Conservation (phyloP, 1,140 invertebrate species). For the Armadillidium nasatum region DNA sequence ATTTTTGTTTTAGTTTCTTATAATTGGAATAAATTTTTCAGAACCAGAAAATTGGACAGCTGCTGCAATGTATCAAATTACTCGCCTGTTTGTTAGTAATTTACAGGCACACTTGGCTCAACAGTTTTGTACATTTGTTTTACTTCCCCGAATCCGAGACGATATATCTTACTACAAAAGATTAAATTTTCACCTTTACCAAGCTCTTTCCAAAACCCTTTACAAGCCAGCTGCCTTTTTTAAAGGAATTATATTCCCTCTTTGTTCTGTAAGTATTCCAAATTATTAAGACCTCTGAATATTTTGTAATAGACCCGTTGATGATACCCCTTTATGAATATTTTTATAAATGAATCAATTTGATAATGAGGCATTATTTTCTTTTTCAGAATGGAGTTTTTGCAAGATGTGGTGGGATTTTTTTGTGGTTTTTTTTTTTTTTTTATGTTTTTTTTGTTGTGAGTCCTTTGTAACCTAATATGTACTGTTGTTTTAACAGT, state of each 20-base stretch:
- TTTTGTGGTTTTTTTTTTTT: no score
- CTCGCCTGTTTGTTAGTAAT: constrained; percentile 92
- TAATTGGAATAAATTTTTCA: neutral
- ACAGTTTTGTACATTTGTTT: constrained; percentile 88
- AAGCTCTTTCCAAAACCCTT: constrained; percentile 84
- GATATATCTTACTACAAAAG: constrained; percentile 92
- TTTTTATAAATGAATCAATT: no score
- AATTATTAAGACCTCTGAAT: neutral
- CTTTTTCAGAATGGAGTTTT: constrained; percentile 67
- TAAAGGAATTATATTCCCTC: constrained; percentile 89
- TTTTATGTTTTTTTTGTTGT: no score
- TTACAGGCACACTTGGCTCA: constrained; percentile 95
- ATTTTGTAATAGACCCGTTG: constrained; percentile 16
- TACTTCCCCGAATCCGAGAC: constrained; percentile 88
- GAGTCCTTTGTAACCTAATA: no score
- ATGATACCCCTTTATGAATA: constrained; percentile 18
- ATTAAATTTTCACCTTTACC: constrained; percentile 94
- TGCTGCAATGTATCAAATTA: constrained; percentile 92
- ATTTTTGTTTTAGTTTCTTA: no score
- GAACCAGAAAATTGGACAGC: constrained; percentile 65
- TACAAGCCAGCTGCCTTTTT: constrained; percentile 99
- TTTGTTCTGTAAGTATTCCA: constrained; percentile 66
- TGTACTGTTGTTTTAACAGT: no score
- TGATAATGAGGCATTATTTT: constrained; percentile 37
- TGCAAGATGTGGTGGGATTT: no score